Conservation (phyloP, 1,140 invertebrate genomes). For the Drosophila oshimai region DNA sequence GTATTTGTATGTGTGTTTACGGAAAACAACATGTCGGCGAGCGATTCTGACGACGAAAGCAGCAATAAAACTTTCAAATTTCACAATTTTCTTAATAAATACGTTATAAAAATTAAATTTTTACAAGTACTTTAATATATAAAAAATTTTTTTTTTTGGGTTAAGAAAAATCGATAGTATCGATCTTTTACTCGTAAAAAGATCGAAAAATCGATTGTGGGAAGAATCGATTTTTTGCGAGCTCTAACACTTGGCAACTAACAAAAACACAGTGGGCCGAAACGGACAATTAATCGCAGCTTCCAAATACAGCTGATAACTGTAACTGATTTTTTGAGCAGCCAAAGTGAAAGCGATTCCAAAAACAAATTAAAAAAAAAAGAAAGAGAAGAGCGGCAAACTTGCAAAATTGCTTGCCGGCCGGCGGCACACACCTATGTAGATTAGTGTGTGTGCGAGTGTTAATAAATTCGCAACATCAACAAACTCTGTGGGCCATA, state of each 20-base stretch:
- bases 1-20: no score
- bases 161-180: no score
- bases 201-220: no score
- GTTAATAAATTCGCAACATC: slow-evolving; percentile 20
- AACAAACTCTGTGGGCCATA: slow-evolving; percentile 1
- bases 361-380: slow-evolving; percentile 28
- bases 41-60: no score
- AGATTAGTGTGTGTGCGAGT: background rate
- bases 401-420: slow-evolving; percentile 35
- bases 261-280: slow-evolving; percentile 48
- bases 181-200: no score
- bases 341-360: slow-evolving; percentile 28
- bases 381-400: slow-evolving; percentile 5
- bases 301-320: slow-evolving; percentile 5
- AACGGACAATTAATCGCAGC: slow-evolving; percentile 11
- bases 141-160: no score
- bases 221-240: no score
- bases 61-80: no score
- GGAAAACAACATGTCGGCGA: no score
- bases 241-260: slow-evolving; percentile 45
- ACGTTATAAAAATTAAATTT: no score
- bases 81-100: no score
- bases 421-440: slow-evolving; percentile 25
- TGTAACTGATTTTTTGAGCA: slow-evolving; percentile 6
- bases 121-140: no score